phyloP scores from a whole-genome alignment of 2,888 invertebrate species.

The Caenorhabditis imperialis region DNA sequence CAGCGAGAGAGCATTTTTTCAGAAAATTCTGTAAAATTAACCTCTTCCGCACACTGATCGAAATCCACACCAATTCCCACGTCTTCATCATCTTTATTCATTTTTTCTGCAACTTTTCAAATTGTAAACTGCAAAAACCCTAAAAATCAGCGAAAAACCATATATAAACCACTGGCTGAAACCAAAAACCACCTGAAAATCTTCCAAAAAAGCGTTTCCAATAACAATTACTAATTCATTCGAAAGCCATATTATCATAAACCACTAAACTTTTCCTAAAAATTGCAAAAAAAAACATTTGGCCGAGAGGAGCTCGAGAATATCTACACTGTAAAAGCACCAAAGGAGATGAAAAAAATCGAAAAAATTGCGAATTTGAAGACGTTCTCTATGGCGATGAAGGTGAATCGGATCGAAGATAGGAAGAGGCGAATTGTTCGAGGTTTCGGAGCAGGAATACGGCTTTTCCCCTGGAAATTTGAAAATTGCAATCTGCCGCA shows the following conservation, averaged over 20 bases:
- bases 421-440: constrained; percentile 72
- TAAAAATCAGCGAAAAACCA: neutral
- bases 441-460: constrained; percentile 70
- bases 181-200: too few species aligned
- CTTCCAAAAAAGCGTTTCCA: too few species aligned
- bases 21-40: neutral
- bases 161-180: neutral
- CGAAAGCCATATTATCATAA: too few species aligned
- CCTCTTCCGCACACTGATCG: constrained; percentile 47
- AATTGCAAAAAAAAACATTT: too few species aligned
- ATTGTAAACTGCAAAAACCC: neutral
- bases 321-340: constrained; percentile 45
- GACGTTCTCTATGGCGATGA: constrained; percentile 28
- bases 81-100: constrained; percentile 44
- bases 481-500: too few species aligned
- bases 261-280: too few species aligned
- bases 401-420: constrained; percentile 70
- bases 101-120: constrained; percentile 8
- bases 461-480: constrained; percentile 72
- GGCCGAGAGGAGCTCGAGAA: constrained; percentile 4
- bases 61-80: constrained; percentile 46
- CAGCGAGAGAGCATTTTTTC: too few species aligned
- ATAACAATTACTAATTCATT: too few species aligned
- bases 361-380: too few species aligned
- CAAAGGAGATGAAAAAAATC: constrained; percentile 10